A percentile compares a stretch with the other conserved stretches of the same genome.
phyloP scores from a whole-genome alignment of 2,113 vertebrate species.

The Herpailurus yagouaroundi region DNA sequence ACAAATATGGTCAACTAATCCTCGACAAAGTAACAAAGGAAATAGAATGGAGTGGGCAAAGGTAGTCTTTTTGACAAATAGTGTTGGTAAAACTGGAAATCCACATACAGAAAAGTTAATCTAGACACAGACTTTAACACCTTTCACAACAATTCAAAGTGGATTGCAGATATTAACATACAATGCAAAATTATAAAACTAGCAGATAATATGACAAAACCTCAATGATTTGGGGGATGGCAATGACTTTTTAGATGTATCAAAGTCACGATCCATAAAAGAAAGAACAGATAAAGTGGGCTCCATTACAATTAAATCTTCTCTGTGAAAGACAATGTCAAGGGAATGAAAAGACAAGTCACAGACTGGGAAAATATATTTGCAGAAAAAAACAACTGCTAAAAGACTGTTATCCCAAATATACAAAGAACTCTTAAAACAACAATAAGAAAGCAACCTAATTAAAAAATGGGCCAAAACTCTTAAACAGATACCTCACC shows the following conservation, averaged over 20 bases:
- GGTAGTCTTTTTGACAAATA: not conserved
- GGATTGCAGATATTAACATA: not conserved
- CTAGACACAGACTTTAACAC: not conserved
- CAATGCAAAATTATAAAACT: not conserved
- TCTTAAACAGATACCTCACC: not conserved
- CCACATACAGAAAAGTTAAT: not conserved
- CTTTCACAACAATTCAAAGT: not conserved
- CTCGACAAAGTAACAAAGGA: not conserved
- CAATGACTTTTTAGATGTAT: not conserved
- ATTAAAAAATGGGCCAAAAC: not conserved
- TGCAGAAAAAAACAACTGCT: not conserved
- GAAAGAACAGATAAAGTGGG: not conserved
- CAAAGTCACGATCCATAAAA: not conserved
- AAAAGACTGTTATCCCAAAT: not conserved
- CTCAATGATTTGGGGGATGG: not conserved
- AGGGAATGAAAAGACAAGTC: not conserved
- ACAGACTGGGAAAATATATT: not conserved
- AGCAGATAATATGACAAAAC: not conserved
- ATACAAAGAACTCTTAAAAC: not conserved
- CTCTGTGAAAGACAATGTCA: not conserved
- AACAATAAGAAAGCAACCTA: not conserved
- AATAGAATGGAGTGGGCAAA: not conserved
- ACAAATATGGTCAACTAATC: not conserved
- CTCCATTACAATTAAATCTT: not conserved
- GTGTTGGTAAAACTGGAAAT: not conserved